Evolutionary conservation across 2,113 vertebrate species (phyloP), one percentile per base, ranked within the genome.

Genomic region (Perca flavescens): DNA sequence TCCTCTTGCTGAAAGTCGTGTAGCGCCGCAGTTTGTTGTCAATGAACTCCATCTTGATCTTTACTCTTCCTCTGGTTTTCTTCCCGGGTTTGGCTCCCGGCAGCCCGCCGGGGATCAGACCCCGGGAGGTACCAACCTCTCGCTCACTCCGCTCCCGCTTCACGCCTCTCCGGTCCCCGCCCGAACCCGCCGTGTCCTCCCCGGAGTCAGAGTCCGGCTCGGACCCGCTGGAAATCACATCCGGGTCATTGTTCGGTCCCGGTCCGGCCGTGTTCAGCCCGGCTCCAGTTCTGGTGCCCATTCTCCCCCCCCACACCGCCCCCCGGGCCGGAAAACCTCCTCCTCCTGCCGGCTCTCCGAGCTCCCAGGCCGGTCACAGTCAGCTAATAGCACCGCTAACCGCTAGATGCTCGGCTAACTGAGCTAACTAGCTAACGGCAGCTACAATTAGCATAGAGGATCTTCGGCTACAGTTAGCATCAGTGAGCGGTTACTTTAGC

Each of bases 11-110:
- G 95, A 98, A 98, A 8, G 97, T 98, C 54, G 97, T 98, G 95
- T 98, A 98, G 36, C 97, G 91, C 90, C 97, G 93, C 92, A 98
- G 95, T 74, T 97, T 97, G 95, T 97, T 97, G 91, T 96, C 96
- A 80, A 97, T 97, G 90, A 97, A 97, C 91, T 97, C 96, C 97
- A 99, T 98, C 94, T 98, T 98, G 93, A 98, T 99, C 94, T 98
- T 98, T 49, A 98, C 97, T 17, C 97, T 94, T 53, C 97, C 97
- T 52, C 97, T 93, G 62, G 97, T 98, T 89, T 98, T 99, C 93
- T 99, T 99, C 2, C 97, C 97, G 15, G 97, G 97, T 89, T 96
- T 98, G 70, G 96, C 97, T 9, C 97, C 97, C 1, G 96, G 94
- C 11, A 95, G 34, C 34, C 34, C 95, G 1, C 92, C 94, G 21